Evolutionary conservation across 2,113 vertebrate genomes (phyloP).

Genomic region (Noctilio leporinus): DNA sequence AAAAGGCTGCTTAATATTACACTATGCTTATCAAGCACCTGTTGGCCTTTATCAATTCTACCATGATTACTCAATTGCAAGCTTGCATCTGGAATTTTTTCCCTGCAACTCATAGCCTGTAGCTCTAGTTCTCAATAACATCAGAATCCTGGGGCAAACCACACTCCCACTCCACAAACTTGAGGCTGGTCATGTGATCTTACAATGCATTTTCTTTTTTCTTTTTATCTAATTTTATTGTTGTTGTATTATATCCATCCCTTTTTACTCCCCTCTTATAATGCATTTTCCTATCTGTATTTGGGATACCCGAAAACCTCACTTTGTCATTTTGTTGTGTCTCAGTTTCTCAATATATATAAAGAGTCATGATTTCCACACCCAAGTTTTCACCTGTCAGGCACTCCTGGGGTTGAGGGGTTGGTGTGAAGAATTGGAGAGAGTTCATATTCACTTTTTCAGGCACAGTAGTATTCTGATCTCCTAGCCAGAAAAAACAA

Average conservation of each 20-base stretch:
- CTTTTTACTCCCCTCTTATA: too few species aligned
- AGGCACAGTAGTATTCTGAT: background rate
- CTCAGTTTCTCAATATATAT: slow-evolving; percentile 19
- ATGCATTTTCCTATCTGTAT: background rate
- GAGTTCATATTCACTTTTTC: slow-evolving; percentile 10
- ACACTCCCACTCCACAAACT: background rate
- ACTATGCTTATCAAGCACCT: background rate
- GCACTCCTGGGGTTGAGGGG: background rate
- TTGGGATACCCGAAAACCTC: background rate
- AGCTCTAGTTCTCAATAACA: slow-evolving; percentile 5
- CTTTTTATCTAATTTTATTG: too few species aligned
- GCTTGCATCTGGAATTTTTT: background rate
- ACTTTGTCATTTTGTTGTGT: background rate
- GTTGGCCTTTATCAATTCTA: background rate
- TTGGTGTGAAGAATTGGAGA: background rate
- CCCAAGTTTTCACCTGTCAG: slow-evolving; percentile 21
- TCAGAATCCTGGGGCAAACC: background rate
- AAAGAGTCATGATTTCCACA: background rate
- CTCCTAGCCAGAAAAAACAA: background rate
- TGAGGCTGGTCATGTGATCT: background rate
- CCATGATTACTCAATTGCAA: background rate
- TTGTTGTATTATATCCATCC: too few species aligned
- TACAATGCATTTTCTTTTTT: too few species aligned
- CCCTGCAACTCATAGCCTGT: background rate
- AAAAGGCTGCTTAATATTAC: background rate